Conservation (phyloP, 2,797 vertebrate genomes). For the Phyllotis vaccarum region DNA sequence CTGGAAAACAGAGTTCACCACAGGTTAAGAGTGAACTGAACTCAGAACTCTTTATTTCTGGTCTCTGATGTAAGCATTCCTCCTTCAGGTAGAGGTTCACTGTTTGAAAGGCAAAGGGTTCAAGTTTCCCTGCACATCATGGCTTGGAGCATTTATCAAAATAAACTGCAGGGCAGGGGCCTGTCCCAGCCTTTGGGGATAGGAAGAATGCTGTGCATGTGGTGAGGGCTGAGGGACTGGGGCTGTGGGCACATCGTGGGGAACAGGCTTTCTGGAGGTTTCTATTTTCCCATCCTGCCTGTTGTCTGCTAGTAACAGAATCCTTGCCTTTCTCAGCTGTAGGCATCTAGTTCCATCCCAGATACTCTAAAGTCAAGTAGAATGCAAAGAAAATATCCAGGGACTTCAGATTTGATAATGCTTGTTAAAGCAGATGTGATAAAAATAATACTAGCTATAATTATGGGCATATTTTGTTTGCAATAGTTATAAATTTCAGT, state of each 20-base stretch:
- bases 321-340: conserved; percentile 48
- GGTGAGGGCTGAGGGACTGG: conserved; percentile 30
- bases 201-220: conserved; percentile 67
- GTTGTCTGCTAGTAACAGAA: conserved; percentile 67
- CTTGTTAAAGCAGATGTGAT: not conserved
- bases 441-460: conserved; percentile 15
- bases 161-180: conserved; percentile 57
- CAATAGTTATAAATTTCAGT: not conserved
- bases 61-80: conserved; percentile 65
- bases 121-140: conserved; percentile 66
- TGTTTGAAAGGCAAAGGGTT: conserved; percentile 68
- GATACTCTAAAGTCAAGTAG: conserved; percentile 11
- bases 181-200: conserved; percentile 48
- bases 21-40: conserved; percentile 36
- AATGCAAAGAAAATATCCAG: not conserved
- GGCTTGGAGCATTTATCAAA: conserved; percentile 75
- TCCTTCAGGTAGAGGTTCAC: conserved; percentile 71
- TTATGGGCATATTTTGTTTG: conserved; percentile 1
- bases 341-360: conserved; percentile 64
- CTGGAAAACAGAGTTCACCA: not conserved
- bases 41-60: conserved; percentile 53
- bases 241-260: conserved; percentile 8
- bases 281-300: conserved; percentile 11
- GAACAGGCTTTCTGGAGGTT: conserved; percentile 45
- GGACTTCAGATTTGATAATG: conserved; percentile 10